Conservation (phyloP, 2,888 invertebrate genomes). For the Bimastos eiseni region DNA sequence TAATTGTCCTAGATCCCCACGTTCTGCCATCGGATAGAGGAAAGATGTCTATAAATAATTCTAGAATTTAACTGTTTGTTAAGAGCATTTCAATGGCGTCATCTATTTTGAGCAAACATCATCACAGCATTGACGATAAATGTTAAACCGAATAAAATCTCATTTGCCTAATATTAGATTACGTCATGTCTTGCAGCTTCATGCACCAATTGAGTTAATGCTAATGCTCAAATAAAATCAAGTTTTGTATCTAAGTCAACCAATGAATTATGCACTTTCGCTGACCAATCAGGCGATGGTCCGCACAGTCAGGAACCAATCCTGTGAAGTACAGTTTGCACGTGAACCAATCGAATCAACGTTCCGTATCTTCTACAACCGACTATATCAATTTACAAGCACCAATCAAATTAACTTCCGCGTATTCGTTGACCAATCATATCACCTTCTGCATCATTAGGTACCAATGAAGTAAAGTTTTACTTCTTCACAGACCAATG, state of each 20-base stretch:
- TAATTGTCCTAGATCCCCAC: too few species aligned
- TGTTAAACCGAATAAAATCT: not conserved
- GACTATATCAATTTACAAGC: too few species aligned
- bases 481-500: not conserved
- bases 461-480: not conserved
- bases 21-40: not conserved
- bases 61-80: not conserved
- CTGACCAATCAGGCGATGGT: not conserved
- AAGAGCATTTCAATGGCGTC: not conserved
- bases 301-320: not conserved
- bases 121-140: not conserved
- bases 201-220: not conserved
- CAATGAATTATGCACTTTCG: not conserved
- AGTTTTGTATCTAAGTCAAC: not conserved
- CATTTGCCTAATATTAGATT: not conserved
- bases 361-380: too few species aligned
- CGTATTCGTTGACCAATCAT: not conserved
- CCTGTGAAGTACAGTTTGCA: not conserved
- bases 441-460: not conserved
- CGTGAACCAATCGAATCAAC: not conserved
- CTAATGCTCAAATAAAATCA: not conserved
- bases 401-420: not conserved
- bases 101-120: slow-evolving; percentile 8
- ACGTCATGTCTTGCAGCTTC: not conserved
- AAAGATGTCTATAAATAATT: not conserved